A percentile compares a stretch with the other conserved stretches of the same genome.
phyloP scores from a whole-genome alignment of 2,888 invertebrate genomes.

The Sarcophaga variegata region DNA sequence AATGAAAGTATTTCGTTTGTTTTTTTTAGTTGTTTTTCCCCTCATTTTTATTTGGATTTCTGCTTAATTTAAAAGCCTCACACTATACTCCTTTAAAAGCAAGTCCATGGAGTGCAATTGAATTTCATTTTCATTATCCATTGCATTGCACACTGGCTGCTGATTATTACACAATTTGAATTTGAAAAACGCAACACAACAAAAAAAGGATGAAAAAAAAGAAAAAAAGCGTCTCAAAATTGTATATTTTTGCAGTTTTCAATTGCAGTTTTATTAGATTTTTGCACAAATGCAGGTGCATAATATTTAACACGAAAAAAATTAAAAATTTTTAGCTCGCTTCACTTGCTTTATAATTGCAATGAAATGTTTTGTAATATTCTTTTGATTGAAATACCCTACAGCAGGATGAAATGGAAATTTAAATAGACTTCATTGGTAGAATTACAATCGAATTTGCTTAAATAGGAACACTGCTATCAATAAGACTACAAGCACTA shows the following conservation, averaged over 20 bases:
- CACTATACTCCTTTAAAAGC: conserved; percentile 36
- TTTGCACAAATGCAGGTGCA: conserved; percentile 49
- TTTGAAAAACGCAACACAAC: not conserved
- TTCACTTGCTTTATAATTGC: conserved; percentile 47
- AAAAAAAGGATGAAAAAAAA: not conserved
- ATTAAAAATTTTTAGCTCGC: not conserved
- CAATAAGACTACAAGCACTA: too few relatives aligned
- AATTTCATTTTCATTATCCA: conserved; percentile 50
- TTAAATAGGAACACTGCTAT: too few relatives aligned
- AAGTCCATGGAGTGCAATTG: conserved; percentile 59
- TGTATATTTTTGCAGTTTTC: conserved; percentile 14
- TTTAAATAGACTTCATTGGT: not conserved
- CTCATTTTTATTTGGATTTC: not conserved
- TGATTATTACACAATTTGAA: conserved; percentile 3
- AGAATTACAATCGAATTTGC: too few relatives aligned
- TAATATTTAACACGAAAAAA: conserved; percentile 28
- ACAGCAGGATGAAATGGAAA: not conserved
- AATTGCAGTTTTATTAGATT: conserved; percentile 51
- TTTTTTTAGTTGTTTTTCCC: conserved; percentile 16
- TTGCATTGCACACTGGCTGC: conserved; percentile 1
- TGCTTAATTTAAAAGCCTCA: conserved; percentile 55
- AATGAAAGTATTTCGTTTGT: conserved; percentile 55
- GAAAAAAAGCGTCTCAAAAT: not conserved
- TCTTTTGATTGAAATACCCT: conserved; percentile 3
- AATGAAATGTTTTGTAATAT: conserved; percentile 21